phyloP scores from a whole-genome alignment of 2,113 vertebrate genomes.

The Bubo bubo region DNA sequence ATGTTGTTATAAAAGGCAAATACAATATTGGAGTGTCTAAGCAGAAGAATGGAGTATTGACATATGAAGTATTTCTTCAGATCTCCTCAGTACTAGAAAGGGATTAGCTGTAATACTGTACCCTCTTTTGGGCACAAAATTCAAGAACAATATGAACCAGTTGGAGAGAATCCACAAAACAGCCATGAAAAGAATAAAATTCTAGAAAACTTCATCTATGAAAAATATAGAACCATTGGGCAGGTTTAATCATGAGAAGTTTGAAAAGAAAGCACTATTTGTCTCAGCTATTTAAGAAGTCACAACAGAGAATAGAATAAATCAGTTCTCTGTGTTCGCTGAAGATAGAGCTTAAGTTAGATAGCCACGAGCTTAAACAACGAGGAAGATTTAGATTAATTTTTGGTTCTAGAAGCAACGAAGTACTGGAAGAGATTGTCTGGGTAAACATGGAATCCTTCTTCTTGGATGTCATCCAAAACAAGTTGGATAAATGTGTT shows the following conservation, averaged over 20 bases:
- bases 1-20: not conserved
- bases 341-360: not conserved
- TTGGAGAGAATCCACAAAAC: not conserved
- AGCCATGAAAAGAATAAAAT: not conserved
- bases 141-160: not conserved
- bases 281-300: not conserved
- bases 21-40: not conserved
- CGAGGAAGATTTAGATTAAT: not conserved
- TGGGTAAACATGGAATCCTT: not conserved
- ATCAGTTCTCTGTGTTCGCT: not conserved
- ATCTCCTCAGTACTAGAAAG: not conserved
- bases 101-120: not conserved
- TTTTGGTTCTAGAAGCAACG: not conserved
- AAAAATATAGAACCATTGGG: not conserved
- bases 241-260: not conserved
- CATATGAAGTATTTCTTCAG: not conserved
- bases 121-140: not conserved
- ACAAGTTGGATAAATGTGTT: not conserved
- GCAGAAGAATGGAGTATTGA: not conserved
- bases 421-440: not conserved
- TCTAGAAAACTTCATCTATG: not conserved
- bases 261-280: not conserved
- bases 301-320: not conserved
- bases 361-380: not conserved
- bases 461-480: not conserved